Conservation (phyloP, 2,888 invertebrate species). For the Tipula confusa region DNA sequence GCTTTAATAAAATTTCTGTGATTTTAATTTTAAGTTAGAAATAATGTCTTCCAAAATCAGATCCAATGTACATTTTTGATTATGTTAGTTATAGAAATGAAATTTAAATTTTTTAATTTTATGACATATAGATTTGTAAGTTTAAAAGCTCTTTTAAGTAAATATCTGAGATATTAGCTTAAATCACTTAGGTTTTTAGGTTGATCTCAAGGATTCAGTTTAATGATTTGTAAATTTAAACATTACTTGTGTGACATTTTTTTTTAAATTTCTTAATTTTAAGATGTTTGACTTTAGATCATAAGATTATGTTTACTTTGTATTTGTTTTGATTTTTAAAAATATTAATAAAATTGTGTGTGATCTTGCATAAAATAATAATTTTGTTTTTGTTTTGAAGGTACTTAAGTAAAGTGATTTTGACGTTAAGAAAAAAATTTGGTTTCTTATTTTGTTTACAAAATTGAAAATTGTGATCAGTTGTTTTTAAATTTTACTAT, state of each 20-base stretch:
- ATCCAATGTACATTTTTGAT: not conserved
- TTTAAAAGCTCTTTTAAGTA: conserved; percentile 29
- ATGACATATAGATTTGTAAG: not conserved
- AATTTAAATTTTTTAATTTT: not conserved
- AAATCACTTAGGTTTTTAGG: not conserved
- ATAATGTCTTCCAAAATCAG: not conserved
- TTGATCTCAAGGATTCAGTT: not conserved
- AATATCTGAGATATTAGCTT: conserved; percentile 28
- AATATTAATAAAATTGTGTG: not conserved
- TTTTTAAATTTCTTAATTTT: not conserved
- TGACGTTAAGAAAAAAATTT: not conserved
- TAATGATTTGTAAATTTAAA: not conserved
- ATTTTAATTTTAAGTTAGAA: not conserved
- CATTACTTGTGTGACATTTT: not conserved
- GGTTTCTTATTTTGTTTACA: not conserved
- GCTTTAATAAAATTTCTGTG: not conserved
- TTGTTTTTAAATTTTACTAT: not conserved
- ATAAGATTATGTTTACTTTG: not conserved
- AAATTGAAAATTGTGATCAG: no score
- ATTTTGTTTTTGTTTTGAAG: not conserved
- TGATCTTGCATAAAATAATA: not conserved
- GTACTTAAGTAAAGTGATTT: no score
- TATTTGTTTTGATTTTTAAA: not conserved
- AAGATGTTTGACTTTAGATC: not conserved
- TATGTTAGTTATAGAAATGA: not conserved